Evolutionary conservation across 2,888 invertebrate genomes (phyloP).

Genomic region (Loripinus fragilis): DNA sequence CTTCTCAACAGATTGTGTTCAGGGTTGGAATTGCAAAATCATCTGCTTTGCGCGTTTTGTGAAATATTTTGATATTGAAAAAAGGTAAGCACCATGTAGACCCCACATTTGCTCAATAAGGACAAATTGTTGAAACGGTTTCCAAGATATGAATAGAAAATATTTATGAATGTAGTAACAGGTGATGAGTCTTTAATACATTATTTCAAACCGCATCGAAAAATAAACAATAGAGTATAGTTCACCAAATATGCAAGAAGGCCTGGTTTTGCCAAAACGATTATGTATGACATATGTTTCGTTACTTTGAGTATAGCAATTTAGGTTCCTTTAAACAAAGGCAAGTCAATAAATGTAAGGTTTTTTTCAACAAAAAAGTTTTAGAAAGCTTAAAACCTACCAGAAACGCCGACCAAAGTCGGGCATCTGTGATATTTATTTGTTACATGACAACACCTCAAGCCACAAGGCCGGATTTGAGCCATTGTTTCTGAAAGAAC

Average conservation of each 20-base stretch:
- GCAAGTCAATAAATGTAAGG: neutral
- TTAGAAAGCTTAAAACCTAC: neutral
- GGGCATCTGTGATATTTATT: neutral
- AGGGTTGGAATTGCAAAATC: neutral
- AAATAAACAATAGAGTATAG: too few relatives aligned
- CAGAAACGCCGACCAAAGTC: neutral
- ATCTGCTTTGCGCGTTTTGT: neutral
- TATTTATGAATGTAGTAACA: neutral
- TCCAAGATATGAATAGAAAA: neutral
- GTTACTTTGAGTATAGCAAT: neutral
- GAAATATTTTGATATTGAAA: neutral
- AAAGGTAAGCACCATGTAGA: neutral
- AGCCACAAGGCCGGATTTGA: neutral
- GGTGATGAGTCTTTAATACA: too few relatives aligned
- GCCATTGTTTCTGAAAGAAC: neutral
- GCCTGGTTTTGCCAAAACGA: neutral
- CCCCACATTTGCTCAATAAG: neutral
- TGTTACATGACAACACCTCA: slow-evolving; percentile 8
- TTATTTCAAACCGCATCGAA: too few relatives aligned
- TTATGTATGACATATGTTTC: slow-evolving; percentile 12
- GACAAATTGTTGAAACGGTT: neutral
- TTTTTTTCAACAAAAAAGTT: slow-evolving; percentile 9
- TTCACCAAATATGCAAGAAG: neutral
- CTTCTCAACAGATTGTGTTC: neutral
- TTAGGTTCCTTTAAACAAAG: neutral